Base-by-base conservation (phyloP, 2,113 vertebrate species). In the Paralichthys olivaceus region DNA sequence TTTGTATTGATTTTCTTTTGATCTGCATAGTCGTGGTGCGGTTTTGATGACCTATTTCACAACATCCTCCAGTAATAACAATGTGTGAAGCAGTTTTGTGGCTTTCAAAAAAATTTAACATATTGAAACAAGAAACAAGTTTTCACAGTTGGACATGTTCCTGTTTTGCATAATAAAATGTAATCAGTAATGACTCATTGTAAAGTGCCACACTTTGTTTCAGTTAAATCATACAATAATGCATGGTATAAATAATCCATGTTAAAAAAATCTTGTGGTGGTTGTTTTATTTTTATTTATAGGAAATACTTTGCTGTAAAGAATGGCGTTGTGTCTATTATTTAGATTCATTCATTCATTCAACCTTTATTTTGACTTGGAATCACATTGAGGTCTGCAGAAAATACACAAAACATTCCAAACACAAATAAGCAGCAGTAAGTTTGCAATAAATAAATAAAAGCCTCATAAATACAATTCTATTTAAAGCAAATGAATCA, bases 241-340 rank as follows among this genome's bases (percentile, higher is more conserved):
- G 58, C 28, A 72, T 77, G 22, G 5, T 12, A 79, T 78, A 64
- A 77, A 81, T 75, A 19, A 76, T 56, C 83, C 28, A 64, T 74
- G 9, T 34, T 2, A 37, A 17, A 63, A 64, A 40, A 1, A 2
- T 2, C 20, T 23, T 15, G 3, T 29, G 23, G 23, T 65, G 45
- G n/a, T 43, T 62, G n/a, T 73, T 17, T 2, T 58, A 83, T 58
- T 85, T 61, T 4, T 49, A 25, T 56, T 56, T 53, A 13, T 13
- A 40, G 37, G 11, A 13, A 40, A 40, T 9, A 40, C 12, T 13
- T 3, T 4, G 37, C 37, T 40, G 11, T 40, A 40, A 12, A 4
- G 12, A 40, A 40, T 34, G 37, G 37, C 0, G 34, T 37, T 37
- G 12, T 40, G 37, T 40, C 12, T 40, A 40, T 40, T 40, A 12